Evolutionary conservation across 2,888 invertebrate genomes (phyloP).

Genomic region (Limenitis camilla): DNA sequence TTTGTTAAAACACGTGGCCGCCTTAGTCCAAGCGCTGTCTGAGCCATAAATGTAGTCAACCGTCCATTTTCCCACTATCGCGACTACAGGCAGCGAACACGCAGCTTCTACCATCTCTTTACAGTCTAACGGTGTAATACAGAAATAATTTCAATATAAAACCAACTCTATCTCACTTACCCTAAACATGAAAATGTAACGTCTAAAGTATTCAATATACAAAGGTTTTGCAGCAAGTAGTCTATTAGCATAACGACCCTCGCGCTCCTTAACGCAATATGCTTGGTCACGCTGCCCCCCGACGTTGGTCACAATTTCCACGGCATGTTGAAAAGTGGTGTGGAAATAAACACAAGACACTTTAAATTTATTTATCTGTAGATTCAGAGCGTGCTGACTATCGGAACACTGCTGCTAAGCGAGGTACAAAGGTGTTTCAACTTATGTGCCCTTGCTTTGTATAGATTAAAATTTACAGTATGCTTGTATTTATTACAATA

Average conservation of each 20-base stretch:
- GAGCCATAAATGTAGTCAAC: constrained; percentile 72
- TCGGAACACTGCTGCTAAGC: neutral
- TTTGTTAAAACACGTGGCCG: constrained; percentile 57
- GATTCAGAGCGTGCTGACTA: constrained; percentile 11
- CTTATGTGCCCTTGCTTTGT: neutral
- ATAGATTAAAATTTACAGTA: neutral
- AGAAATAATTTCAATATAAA: constrained; percentile 3
- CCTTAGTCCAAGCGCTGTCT: constrained; percentile 59
- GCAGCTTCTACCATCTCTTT: constrained; percentile 41
- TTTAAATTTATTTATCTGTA: constrained; percentile 17
- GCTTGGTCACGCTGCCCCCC: constrained; percentile 72
- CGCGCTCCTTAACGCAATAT: constrained; percentile 71
- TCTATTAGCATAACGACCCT: constrained; percentile 70
- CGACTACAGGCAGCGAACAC: constrained; percentile 59
- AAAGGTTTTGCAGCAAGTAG: constrained; percentile 28
- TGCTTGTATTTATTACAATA: too few species aligned
- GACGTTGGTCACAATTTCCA: constrained; percentile 69
- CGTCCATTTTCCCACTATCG: constrained; percentile 71
- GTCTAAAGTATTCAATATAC: constrained; percentile 3
- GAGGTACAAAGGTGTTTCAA: neutral
- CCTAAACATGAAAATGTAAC: constrained; percentile 28
- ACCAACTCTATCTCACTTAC: neutral
- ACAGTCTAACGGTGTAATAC: constrained; percentile 28
- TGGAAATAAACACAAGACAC: constrained; percentile 19
- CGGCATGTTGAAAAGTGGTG: constrained; percentile 54